Evolutionary conservation across 2,888 invertebrate genomes (phyloP), one percentile per base, ranked within the genome.

Genomic region (Lobophora halterata): DNA sequence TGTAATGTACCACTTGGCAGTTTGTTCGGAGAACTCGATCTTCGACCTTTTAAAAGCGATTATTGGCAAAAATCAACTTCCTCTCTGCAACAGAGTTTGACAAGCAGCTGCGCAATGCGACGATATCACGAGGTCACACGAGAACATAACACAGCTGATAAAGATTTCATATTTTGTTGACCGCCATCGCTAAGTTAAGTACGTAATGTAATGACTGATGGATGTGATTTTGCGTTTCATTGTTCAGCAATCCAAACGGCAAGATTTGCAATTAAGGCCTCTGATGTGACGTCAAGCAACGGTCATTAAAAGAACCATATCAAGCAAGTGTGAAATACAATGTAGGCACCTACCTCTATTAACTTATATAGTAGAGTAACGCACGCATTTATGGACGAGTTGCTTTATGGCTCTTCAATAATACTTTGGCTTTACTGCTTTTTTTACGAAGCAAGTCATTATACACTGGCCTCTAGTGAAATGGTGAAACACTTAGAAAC

Each of bases 31-130:
- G n/a, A n/a, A n/a, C n/a, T n/a, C n/a, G n/a, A n/a, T n/a, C n/a
- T n/a, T 26, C 26, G 21, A 32, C 27, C 31, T 38, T 35, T 33
- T 17, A 20, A 4, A 29, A n/a, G n/a, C 26, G 8, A 33, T 27
- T 27, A 38, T 38, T 46, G 11, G 30, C 35, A 41, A 24, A 33
- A 33, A 52, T 35, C 41, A 36, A 49, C 46, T 45, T 49, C 49
- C 47, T 46, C 38, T 37, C 30, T 19, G 31, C 19, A 13, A 20
- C 16, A 35, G 26, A 36, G 38, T 52, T 47, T 46, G 48, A 47
- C 44, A 43, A 57, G 59, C 61, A 66, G 65, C 70, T 71, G 71
- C 74, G 72, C 71, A 72, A 50, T 72, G 71, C 71, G 69, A 59
- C 67, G 61, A 58, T 68, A 68, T 51, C 53, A 44, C 61, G 68